Conservation (phyloP, 2,113 vertebrate genomes). For the Chaetorhynchus papuensis region DNA sequence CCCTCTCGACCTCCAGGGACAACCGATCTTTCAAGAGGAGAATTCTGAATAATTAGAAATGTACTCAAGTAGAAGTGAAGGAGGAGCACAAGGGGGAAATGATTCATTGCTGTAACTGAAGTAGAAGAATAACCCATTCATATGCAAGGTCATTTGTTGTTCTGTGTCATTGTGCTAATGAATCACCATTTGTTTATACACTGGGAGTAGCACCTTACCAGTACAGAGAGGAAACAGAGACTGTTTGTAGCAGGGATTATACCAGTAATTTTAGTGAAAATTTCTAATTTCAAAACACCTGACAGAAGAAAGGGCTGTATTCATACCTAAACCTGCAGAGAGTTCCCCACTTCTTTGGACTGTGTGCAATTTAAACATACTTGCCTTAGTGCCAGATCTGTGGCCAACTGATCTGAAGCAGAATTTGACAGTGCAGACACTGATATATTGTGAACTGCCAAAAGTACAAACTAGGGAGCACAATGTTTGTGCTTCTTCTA, state of each 20-base stretch:
- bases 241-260: conserved; percentile 38
- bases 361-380: neutral
- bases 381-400: conserved; percentile 13
- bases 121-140: conserved; percentile 62
- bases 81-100: conserved; percentile 28
- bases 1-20: neutral
- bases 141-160: conserved; percentile 59
- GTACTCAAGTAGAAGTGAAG: neutral
- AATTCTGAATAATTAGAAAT: neutral
- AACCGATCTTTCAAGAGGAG: neutral
- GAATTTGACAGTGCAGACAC: conserved; percentile 14
- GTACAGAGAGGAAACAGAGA: conserved; percentile 44
- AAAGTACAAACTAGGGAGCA: conserved; percentile 11
- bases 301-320: conserved; percentile 50
- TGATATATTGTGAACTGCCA: neutral
- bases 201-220: conserved; percentile 37
- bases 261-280: conserved; percentile 43
- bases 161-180: conserved; percentile 50
- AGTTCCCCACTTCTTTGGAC: neutral
- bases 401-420: neutral
- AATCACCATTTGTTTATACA: conserved; percentile 61
- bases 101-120: conserved; percentile 34
- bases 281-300: conserved; percentile 16
- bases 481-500: neutral
- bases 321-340: conserved; percentile 29